Conservation (phyloP, 2,113 vertebrate genomes). For the Poicephalus meyeri region DNA sequence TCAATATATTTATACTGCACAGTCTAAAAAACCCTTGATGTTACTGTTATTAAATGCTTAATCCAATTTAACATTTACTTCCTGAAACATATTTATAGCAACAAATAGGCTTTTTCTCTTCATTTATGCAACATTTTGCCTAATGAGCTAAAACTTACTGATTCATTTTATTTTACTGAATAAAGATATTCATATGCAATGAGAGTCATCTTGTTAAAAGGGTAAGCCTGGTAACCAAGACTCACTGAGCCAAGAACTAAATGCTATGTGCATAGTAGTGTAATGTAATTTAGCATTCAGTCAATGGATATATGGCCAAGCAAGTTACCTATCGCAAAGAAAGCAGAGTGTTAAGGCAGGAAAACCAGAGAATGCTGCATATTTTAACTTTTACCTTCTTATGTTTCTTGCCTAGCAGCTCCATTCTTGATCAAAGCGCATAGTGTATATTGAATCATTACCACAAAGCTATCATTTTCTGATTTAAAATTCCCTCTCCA, state of each 20-base stretch:
- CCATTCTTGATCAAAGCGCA: not conserved
- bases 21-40: not conserved
- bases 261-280: not conserved
- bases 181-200: not conserved
- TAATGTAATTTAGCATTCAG: not conserved
- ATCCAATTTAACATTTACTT: slow-evolving; percentile 14
- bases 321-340: not conserved
- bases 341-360: not conserved
- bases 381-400: not conserved
- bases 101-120: not conserved
- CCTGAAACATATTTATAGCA: not conserved
- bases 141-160: slow-evolving; percentile 52
- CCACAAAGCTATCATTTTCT: not conserved
- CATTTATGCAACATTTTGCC: slow-evolving; percentile 36
- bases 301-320: not conserved
- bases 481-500: not conserved
- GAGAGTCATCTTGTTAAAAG: not conserved
- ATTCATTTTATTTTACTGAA: slow-evolving; percentile 51
- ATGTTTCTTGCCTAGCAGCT: not conserved
- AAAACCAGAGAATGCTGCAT: not conserved
- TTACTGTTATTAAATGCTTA: not conserved
- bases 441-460: not conserved
- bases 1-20: not conserved
- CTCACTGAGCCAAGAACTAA: not conserved
- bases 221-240: not conserved